These are phyloP conservation scores for Epizoanthus illoricatus DNA, from an alignment of 92 coral and sea anemone species.

Conservation along the genomic window DNA sequence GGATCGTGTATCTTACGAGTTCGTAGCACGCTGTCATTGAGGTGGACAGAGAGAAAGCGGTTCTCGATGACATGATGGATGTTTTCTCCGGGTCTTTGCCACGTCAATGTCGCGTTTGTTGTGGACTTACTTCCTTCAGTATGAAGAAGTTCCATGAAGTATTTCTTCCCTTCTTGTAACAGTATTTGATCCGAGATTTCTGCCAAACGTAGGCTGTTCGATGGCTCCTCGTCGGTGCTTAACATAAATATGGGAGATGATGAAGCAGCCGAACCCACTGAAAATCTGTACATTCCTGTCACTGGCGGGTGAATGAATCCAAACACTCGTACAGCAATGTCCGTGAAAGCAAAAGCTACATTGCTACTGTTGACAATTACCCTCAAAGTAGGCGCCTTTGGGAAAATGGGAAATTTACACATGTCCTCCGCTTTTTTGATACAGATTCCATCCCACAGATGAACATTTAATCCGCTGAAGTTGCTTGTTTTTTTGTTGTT, in stretches of 20 bases:
- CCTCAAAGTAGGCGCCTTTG: constrained; percentile 32
- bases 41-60: constrained; percentile 14
- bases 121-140: neutral
- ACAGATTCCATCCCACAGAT: constrained; percentile 36
- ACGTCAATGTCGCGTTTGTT: constrained; percentile 22
- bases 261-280: constrained; percentile 15
- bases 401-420: constrained; percentile 32
- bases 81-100: constrained; percentile 41
- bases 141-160: constrained; percentile 40
- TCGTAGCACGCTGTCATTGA: constrained; percentile 11
- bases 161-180: constrained; percentile 13
- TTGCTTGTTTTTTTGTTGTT: no score
- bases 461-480: neutral
- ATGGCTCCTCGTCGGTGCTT: constrained; percentile 30
- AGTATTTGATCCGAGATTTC: constrained; percentile 8
- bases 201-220: constrained; percentile 19
- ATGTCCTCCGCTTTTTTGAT: neutral
- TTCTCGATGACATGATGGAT: constrained; percentile 13
- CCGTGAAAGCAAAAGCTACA: constrained; percentile 20
- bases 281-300: constrained; percentile 24
- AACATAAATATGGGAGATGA: constrained; percentile 9
- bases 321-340: constrained; percentile 30
- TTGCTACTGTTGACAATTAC: constrained; percentile 2
- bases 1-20: neutral
- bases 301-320: constrained; percentile 36